A percentile compares a stretch with the other conserved stretches of the same genome.
These are phyloP conservation scores for Gyps fulvus DNA, from an alignment of 2,113 vertebrate species.

Conservation along the genomic window DNA sequence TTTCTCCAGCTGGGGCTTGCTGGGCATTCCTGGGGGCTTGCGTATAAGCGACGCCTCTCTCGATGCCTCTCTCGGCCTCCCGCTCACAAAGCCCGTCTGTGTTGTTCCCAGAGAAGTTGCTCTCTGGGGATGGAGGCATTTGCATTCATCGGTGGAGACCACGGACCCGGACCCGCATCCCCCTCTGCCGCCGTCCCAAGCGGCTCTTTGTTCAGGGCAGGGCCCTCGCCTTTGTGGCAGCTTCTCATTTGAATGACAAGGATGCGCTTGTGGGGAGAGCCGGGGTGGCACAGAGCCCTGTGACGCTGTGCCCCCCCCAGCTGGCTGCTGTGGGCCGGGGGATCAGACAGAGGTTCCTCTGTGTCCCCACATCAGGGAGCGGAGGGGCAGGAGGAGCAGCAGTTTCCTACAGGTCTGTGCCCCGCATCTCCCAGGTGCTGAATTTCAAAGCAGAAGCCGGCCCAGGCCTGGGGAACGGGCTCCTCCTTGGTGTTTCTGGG, in stretches of 20 bases:
- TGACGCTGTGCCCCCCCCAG: background rate
- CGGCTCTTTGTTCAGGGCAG: constrained; percentile 1
- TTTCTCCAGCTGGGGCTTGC: constrained; percentile 8
- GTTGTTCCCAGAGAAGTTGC: background rate
- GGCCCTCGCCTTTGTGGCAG: background rate
- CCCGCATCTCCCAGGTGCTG: background rate
- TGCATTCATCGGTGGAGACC: constrained; percentile 27
- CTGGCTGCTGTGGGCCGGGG: background rate
- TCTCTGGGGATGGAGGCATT: constrained; percentile 23
- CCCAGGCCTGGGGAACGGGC: background rate
- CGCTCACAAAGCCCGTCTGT: constrained; percentile 23
- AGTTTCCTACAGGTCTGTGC: background rate
- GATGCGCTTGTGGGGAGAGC: background rate
- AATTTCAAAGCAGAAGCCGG: background rate
- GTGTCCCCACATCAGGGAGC: background rate
- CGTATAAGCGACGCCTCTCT: background rate
- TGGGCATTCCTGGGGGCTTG: constrained; percentile 8
- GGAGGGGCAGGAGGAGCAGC: background rate
- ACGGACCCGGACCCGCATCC: background rate
- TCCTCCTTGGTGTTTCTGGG: background rate
- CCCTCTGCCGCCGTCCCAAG: background rate
- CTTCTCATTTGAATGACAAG: constrained; percentile 44
- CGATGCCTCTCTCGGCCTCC: background rate
- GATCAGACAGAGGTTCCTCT: background rate
- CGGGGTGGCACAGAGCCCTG: background rate